Evolutionary conservation across 2,888 invertebrate species (phyloP), one percentile per base, ranked within the genome.

Genomic region (Petrolisthes manimaculis): DNA sequence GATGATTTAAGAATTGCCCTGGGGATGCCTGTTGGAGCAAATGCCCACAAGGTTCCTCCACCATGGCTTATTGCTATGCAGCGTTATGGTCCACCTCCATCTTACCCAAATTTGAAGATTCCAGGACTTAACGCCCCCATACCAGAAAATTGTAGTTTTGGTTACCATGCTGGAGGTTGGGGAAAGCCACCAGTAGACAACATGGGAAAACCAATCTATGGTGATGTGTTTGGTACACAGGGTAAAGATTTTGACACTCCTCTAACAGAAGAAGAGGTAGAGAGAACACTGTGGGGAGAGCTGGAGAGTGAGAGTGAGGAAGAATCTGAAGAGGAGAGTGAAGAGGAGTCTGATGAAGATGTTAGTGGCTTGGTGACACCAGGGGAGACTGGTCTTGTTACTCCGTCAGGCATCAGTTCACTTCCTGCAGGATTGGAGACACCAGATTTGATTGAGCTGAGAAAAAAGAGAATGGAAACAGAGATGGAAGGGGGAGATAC

Each of bases 121-220:
- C 97, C 99, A 0, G 99, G 99, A 0, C 94, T 99, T 5, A 99
- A 99, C 94, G 98, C 99, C 2, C 98, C 99, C 0, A 99, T 99
- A 92, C 99, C 99, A 0, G 99, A 99, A 90, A 96, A 96, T 2
- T 99, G 99, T 92, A 97, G 98, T 0, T 99, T 99, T 93, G 99
- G 99, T 24, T 99, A 99, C 93, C 99, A 99, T 94, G 99, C 99
- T 0, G 99, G 98, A 71, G 99, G 99, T 54, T 99, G 99, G 99
- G 99, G 99, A 89, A 99, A 99, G 93, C 99, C 99, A 14, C 99
- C 99, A 0, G 99, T 99, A 0, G 99, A 99, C 93, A 99, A 99
- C 93, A 96, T 96, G 90, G 99, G 99, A 69, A 97, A 98, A 93
- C 99, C 99, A 0, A 94, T 99, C 0, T 99, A 99, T 93, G 99